Conservation (phyloP, 2,888 invertebrate species). For the Apotomis turbidana region DNA sequence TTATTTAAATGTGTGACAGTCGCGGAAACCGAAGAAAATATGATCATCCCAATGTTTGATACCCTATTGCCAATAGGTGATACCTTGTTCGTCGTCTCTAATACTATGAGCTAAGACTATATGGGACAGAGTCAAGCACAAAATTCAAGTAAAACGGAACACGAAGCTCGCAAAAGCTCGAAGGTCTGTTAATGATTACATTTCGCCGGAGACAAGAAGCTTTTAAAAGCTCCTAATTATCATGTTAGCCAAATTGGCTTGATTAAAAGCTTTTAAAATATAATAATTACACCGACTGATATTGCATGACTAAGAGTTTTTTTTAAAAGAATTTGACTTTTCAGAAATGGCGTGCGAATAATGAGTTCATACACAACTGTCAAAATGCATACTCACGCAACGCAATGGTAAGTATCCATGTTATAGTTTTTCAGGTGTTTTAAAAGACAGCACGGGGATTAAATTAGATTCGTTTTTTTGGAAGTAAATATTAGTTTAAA, state of each 20-base stretch:
- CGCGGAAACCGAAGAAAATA: too few species aligned
- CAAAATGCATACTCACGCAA: slow-evolving; percentile 20
- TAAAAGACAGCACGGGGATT: background rate
- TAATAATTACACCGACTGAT: slow-evolving; percentile 36
- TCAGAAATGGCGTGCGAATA: slow-evolving; percentile 31
- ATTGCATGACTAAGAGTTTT: slow-evolving; percentile 36
- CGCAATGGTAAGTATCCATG: slow-evolving; percentile 8
- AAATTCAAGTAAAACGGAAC: background rate
- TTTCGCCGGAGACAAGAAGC: slow-evolving; percentile 36
- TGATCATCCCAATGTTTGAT: too few species aligned
- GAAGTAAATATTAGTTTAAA: too few species aligned
- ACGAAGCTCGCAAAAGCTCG: slow-evolving; percentile 16
- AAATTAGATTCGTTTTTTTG: too few species aligned
- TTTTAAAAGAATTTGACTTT: slow-evolving; percentile 24
- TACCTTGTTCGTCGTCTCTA: too few species aligned
- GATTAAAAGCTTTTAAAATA: slow-evolving; percentile 41
- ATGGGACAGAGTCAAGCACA: too few species aligned
- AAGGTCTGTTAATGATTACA: slow-evolving; percentile 34
- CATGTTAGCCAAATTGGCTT: slow-evolving; percentile 41
- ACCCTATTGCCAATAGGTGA: too few species aligned
- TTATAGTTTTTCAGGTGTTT: background rate
- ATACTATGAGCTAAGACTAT: too few species aligned
- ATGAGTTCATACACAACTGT: slow-evolving; percentile 24
- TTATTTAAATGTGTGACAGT: too few species aligned
- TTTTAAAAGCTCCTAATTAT: slow-evolving; percentile 41